phyloP scores from a whole-genome alignment of 2,113 vertebrate species.

The Marmota flaviventris region DNA sequence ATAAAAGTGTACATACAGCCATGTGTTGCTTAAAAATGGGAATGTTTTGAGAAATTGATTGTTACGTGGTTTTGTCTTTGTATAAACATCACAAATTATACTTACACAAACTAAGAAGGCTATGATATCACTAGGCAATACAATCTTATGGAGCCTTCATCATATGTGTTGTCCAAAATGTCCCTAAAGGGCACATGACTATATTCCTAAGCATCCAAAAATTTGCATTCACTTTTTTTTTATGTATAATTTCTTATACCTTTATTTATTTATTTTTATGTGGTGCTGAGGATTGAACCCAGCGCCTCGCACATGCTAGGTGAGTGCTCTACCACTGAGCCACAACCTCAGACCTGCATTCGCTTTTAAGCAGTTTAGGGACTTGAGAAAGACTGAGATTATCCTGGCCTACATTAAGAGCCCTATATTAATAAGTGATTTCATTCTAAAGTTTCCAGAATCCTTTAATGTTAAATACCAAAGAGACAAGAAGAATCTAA shows the following conservation, averaged over 20 bases:
- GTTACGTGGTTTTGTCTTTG: not conserved
- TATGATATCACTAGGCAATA: not conserved
- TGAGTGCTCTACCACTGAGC: too few species aligned
- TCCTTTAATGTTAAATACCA: not conserved
- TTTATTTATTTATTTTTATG: too few species aligned
- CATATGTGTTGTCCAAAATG: not conserved
- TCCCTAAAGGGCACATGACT: not conserved
- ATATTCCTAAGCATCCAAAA: not conserved
- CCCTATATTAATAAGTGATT: not conserved
- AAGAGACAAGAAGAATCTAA: not conserved
- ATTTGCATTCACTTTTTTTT: not conserved
- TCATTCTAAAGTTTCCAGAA: constrained; percentile 12
- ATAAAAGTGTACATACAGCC: not conserved
- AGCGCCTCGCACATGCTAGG: too few species aligned
- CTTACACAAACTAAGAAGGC: not conserved
- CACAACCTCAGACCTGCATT: too few species aligned
- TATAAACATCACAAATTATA: not conserved
- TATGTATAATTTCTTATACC: too few species aligned
- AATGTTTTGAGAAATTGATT: not conserved
- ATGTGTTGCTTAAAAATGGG: not conserved
- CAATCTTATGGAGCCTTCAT: not conserved
- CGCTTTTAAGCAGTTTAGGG: too few species aligned
- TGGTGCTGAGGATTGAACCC: too few species aligned
- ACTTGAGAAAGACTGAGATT: constrained; percentile 6
- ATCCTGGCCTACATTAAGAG: not conserved